Percentiles rank a stretch among this genome's conserved stretches.
Conservation (phyloP, 2,888 invertebrate species). For the Lysandra bellargus region DNA sequence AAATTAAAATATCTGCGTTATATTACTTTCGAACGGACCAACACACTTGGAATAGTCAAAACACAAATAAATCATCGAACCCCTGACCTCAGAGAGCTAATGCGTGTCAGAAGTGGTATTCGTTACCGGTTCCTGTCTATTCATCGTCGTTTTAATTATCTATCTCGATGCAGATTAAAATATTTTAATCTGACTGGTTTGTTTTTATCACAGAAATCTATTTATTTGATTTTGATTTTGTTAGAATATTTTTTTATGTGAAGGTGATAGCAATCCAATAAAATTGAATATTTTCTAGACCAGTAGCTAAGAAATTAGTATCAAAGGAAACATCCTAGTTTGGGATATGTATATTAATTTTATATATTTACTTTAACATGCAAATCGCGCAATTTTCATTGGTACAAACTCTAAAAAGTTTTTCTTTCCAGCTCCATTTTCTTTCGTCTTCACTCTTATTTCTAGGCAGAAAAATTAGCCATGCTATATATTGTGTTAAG, state of each 20-base stretch:
- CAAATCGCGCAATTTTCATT: neutral
- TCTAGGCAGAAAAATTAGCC: too few relatives aligned
- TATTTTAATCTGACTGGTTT: neutral
- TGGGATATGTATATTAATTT: neutral
- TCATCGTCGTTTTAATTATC: neutral
- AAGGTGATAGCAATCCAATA: neutral
- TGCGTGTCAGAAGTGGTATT: neutral
- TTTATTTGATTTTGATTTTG: neutral
- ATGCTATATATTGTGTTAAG: too few relatives aligned
- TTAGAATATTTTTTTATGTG: neutral
- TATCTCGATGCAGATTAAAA: neutral
- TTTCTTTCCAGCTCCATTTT: too few relatives aligned
- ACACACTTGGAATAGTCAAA: neutral
- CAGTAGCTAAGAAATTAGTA: neutral
- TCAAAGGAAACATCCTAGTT: neutral
- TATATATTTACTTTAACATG: too few relatives aligned
- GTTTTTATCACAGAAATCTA: neutral
- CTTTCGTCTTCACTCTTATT: too few relatives aligned
- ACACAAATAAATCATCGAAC: conserved; percentile 3
- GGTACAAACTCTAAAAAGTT: neutral
- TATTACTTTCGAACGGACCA: neutral
- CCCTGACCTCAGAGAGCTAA: neutral
- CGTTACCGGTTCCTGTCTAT: neutral
- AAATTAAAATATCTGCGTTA: neutral
- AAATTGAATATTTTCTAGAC: neutral